phyloP scores from a whole-genome alignment of 37 sponge, comb jelly and placozoan genomes.

The Hormiphora californensis region DNA sequence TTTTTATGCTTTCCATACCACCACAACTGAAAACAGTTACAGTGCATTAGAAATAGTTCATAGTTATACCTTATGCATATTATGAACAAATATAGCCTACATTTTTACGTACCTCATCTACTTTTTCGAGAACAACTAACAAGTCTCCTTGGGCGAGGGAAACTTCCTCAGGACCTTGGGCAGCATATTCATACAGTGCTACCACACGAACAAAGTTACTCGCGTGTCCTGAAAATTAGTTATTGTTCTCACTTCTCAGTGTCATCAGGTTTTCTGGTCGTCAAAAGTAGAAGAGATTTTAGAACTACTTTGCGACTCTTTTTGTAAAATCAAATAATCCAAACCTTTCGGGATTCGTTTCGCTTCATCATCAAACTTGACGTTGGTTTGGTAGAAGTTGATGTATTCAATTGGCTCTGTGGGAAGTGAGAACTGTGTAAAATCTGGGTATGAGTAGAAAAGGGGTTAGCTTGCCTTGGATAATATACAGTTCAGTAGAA shows the following conservation, averaged over 20 bases:
- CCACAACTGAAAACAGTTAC: slow-evolving; percentile 1
- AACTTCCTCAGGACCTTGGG: slow-evolving; percentile 45
- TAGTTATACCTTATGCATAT: not conserved
- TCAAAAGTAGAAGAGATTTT: too few relatives aligned
- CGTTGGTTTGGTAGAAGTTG: slow-evolving; percentile 40
- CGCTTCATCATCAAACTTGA: slow-evolving; percentile 22
- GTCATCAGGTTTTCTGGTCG: too few relatives aligned
- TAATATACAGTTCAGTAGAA: not conserved
- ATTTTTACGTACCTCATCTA: slow-evolving; percentile 23
- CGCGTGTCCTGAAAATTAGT: too few relatives aligned
- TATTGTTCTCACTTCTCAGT: too few relatives aligned
- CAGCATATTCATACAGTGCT: slow-evolving; percentile 26
- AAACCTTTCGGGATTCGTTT: slow-evolving; percentile 25
- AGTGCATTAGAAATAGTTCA: not conserved
- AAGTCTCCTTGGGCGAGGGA: not conserved
- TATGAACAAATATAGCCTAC: not conserved
- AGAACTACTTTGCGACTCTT: too few relatives aligned
- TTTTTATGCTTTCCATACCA: slow-evolving; percentile 54
- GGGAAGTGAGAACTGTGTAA: too few relatives aligned
- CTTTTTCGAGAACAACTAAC: slow-evolving; percentile 26
- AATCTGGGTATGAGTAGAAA: too few relatives aligned
- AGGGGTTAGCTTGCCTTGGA: too few relatives aligned
- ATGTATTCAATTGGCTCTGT: slow-evolving; percentile 10
- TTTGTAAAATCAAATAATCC: too few relatives aligned
- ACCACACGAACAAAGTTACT: slow-evolving; percentile 21